Evolutionary conservation across 2,113 vertebrate species (phyloP).

Genomic region (Aleadryas rufinucha): DNA sequence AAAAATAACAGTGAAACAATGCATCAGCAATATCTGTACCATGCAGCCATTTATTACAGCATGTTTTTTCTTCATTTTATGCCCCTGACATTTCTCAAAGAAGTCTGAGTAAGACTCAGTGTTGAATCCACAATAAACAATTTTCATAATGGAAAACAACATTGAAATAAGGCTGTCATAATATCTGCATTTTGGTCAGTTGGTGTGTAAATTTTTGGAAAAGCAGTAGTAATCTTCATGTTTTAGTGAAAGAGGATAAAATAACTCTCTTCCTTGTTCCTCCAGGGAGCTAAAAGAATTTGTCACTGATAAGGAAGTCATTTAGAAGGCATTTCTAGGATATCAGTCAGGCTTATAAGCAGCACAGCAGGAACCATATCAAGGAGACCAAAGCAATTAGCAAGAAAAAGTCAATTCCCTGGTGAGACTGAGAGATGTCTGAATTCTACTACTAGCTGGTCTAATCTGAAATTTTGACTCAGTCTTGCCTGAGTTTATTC

Average conservation of each 20-base stretch:
- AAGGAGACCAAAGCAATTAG: constrained; percentile 65
- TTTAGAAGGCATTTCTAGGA: constrained; percentile 65
- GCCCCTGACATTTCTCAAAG: background rate
- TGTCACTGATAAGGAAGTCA: constrained; percentile 57
- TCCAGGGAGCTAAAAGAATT: constrained; percentile 50
- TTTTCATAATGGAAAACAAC: background rate
- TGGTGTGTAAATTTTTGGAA: background rate
- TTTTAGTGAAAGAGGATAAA: constrained; percentile 11
- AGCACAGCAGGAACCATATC: constrained; percentile 40
- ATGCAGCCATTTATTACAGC: background rate
- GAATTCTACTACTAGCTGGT: background rate
- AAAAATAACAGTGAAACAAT: background rate
- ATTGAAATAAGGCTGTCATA: background rate
- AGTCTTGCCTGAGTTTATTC: background rate
- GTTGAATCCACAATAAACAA: background rate
- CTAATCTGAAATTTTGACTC: background rate
- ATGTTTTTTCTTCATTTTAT: background rate
- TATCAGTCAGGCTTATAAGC: constrained; percentile 62
- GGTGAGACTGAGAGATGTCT: background rate
- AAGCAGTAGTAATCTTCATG: background rate
- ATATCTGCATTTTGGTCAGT: background rate
- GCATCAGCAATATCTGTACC: background rate
- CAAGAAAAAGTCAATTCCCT: constrained; percentile 45
- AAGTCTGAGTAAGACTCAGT: background rate
- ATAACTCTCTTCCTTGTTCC: constrained; percentile 26